phyloP scores from a whole-genome alignment of 2,113 vertebrate species.

The Sminthopsis crassicaudata region DNA sequence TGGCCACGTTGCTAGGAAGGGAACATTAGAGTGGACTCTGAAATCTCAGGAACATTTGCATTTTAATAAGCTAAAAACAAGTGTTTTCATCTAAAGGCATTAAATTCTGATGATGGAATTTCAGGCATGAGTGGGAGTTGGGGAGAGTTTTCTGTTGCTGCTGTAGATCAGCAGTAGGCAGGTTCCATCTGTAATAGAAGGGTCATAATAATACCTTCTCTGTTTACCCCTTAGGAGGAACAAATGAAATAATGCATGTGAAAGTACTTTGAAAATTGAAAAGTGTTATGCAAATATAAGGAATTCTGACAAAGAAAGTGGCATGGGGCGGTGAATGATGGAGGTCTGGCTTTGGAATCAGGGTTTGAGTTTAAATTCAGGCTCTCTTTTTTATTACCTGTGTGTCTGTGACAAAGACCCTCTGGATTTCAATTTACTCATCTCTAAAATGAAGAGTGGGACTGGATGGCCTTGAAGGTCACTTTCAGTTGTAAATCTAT shows the following conservation, averaged over 20 bases:
- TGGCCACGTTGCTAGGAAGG: neutral
- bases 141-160: neutral
- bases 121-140: neutral
- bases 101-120: slow-evolving; percentile 30
- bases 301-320: neutral
- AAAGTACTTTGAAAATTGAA: neutral
- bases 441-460: neutral
- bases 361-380: neutral
- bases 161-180: neutral
- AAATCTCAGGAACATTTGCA: slow-evolving; percentile 24
- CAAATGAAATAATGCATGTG: neutral
- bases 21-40: neutral
- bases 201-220: neutral
- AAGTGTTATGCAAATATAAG: neutral
- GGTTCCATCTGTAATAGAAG: neutral
- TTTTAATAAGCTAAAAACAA: slow-evolving; percentile 3
- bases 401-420: neutral
- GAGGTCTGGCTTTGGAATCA: neutral
- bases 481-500: neutral
- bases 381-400: neutral
- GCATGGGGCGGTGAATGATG: neutral
- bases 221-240: neutral
- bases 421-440: neutral
- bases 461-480: neutral
- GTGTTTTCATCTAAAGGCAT: neutral